Evolutionary conservation across 1,140 invertebrate genomes (phyloP).

Genomic region (Stegodyphus dumicola): DNA sequence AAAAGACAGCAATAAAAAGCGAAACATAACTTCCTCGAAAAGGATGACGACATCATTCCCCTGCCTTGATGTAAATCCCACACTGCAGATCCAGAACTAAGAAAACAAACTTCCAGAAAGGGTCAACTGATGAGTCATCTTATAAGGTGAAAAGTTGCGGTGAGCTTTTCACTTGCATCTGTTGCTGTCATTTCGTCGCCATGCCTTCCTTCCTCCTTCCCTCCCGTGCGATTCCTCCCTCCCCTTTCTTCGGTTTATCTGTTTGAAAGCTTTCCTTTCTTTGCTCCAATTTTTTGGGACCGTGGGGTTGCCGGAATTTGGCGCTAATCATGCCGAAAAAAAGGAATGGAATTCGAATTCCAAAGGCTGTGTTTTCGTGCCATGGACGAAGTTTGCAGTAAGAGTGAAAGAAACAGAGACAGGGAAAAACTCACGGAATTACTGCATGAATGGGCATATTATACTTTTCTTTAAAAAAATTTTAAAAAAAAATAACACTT

Average conservation of each 20-base stretch:
- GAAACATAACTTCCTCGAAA: slow-evolving; percentile 28
- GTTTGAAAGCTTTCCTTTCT: not conserved
- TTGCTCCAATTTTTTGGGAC: not conserved
- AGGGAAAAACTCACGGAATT: no score
- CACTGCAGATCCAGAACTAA: slow-evolving; percentile 18
- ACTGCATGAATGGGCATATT: no score
- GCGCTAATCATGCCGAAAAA: not conserved
- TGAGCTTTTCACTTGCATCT: slow-evolving; percentile 38
- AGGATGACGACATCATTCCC: slow-evolving; percentile 18
- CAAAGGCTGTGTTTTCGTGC: no score
- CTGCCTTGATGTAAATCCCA: slow-evolving; percentile 33
- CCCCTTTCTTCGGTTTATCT: not conserved
- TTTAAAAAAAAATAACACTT: no score
- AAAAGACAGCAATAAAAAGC: slow-evolving; percentile 1
- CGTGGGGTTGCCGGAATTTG: not conserved
- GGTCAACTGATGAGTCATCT: slow-evolving; percentile 48
- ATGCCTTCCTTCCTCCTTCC: not conserved
- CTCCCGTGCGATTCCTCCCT: not conserved
- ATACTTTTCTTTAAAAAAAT: no score
- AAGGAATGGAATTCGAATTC: no score
- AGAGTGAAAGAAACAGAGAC: no score
- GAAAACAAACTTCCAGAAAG: slow-evolving; percentile 34
- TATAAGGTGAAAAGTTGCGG: slow-evolving; percentile 45
- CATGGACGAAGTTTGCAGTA: no score
- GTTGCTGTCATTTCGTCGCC: slow-evolving; percentile 37